Percentiles rank a stretch among this genome's conserved stretches.
phyloP scores from a whole-genome alignment of 2,113 vertebrate species.

The Phyllostomus discolor region DNA sequence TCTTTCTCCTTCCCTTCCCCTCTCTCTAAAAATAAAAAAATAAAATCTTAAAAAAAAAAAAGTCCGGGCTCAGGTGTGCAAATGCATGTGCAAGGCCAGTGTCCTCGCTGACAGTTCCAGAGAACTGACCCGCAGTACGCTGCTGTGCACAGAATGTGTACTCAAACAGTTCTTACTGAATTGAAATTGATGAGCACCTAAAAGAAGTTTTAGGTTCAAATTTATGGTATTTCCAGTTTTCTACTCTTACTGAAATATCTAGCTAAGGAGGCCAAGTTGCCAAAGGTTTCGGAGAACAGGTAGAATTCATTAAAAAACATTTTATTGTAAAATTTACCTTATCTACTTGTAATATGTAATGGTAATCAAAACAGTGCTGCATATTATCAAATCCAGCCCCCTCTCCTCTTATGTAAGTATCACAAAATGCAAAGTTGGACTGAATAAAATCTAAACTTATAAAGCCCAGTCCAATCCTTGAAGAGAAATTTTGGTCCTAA shows the following conservation, averaged over 20 bases:
- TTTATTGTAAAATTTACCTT: neutral
- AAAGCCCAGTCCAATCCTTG: neutral
- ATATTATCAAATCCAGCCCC: neutral
- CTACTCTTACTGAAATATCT: neutral
- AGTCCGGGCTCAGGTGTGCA: neutral
- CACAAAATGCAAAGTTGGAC: neutral
- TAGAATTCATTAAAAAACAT: neutral
- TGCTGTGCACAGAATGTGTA: neutral
- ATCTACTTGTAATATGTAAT: slow-evolving; percentile 14
- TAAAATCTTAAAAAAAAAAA: neutral
- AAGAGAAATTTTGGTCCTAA: neutral
- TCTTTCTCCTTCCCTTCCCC: no score
- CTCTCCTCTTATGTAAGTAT: neutral
- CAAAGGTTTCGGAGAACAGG: neutral
- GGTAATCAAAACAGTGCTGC: neutral
- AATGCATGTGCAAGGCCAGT: neutral
- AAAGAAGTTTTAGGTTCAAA: neutral
- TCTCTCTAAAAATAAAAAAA: no score
- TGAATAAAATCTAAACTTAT: neutral
- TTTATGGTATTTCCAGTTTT: slow-evolving; percentile 25
- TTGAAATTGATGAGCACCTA: neutral
- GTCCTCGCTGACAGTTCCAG: neutral
- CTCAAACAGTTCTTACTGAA: neutral
- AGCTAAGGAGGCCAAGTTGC: neutral
- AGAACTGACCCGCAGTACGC: neutral